Conservation (phyloP, 2,113 vertebrate genomes). For the Mugil cephalus region DNA sequence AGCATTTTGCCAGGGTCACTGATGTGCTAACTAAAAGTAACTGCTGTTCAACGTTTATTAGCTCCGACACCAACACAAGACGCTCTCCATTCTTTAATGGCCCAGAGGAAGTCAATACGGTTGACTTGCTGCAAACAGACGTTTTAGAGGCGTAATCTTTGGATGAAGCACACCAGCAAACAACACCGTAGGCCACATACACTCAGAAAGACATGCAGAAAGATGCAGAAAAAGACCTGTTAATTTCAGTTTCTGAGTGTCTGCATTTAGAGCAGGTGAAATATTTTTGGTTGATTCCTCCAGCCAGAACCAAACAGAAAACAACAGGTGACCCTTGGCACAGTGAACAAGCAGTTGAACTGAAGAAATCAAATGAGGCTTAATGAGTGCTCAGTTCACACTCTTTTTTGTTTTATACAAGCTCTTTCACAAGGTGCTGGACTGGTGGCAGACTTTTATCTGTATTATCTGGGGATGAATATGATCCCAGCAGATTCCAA, state of each 20-base stretch:
- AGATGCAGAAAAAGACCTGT: not conserved
- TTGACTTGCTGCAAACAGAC: too few relatives aligned
- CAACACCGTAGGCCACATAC: too few relatives aligned
- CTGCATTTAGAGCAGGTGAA: not conserved
- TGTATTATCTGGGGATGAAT: not conserved
- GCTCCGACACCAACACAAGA: too few relatives aligned
- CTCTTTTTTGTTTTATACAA: conserved; percentile 19
- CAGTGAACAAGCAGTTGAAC: not conserved
- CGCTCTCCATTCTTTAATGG: too few relatives aligned
- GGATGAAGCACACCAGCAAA: too few relatives aligned
- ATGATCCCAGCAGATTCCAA: not conserved
- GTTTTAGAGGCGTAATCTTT: too few relatives aligned
- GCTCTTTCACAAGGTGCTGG: conserved; percentile 8
- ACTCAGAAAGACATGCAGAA: too few relatives aligned
- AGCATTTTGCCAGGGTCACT: too few relatives aligned
- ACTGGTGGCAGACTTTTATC: not conserved
- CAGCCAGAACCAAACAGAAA: not conserved
- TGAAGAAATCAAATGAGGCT: too few relatives aligned
- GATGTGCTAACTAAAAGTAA: too few relatives aligned
- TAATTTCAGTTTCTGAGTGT: not conserved
- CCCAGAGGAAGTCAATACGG: too few relatives aligned
- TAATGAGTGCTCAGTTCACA: conserved; percentile 1
- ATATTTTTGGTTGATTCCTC: not conserved
- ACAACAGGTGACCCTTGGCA: not conserved
- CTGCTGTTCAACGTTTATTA: too few relatives aligned